Base-by-base conservation (phyloP, 1,140 invertebrate genomes). In the Apis laboriosa region DNA sequence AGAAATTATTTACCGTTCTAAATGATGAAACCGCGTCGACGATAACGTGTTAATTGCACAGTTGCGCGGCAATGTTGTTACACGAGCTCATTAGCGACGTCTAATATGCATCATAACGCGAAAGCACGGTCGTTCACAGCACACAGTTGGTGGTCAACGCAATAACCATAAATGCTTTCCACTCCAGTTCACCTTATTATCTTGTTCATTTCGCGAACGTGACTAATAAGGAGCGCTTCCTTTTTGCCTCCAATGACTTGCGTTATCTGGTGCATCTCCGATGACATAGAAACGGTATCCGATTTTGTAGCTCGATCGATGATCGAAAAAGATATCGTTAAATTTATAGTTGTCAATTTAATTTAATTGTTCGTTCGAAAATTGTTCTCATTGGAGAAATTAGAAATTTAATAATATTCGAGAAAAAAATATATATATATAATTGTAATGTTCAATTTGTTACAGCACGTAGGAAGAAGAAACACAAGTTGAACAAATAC, bases 401-500 rank as follows among this genome's bases (percentile, higher is more conserved):
- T 34, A 34, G 28, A 34, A 34, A 34, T 34, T 34, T 34, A 34
- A 34, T 34, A 34, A 34, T 34, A 24, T 24, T 24, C 0, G 24
- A 24, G 24, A 24, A 24, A 24, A 24, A 24, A 0, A 24, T 24
- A 24, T 24, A 24, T 34, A 34, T 34, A 2, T 34, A 34, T 2
- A 34, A 34, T 0, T 34, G 3, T 64, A 34, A 8, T 8, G 9
- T 64, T 79, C n/a, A 58, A 51, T 72, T 9, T 79, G 64, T 88
- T 86, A 9, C 84, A 88, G 87, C 70, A 3, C 70, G 85, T 13
- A 88, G 56, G 7, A 70, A 17, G 73, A 92, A 92, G 61, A 93
- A 93, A 68, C 28, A 79, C 2, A 94, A 92, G 77, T 56, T 93
- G 15, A 90, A 90, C 83, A 95, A 95, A 84, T 95, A 93, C 73